Evolutionary conservation across 2,888 invertebrate genomes (phyloP).

Genomic region (Drosophila colorata): DNA sequence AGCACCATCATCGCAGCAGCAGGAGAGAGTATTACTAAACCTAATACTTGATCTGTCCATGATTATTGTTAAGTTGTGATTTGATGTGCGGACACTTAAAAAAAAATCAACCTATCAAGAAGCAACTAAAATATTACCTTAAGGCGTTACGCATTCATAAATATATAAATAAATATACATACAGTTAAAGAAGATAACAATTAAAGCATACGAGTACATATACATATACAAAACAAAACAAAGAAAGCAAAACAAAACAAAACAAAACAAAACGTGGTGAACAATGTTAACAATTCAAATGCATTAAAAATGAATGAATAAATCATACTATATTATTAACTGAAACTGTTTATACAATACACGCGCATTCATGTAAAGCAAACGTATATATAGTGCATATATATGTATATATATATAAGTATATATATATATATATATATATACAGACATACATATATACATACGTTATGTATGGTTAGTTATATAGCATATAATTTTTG

Average conservation of each 20-base stretch:
- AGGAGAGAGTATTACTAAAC: slow-evolving; percentile 28
- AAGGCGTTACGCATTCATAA: slow-evolving; percentile 75
- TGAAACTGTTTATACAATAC: slow-evolving; percentile 69
- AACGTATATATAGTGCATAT: slow-evolving; percentile 24
- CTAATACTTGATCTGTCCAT: slow-evolving; percentile 27
- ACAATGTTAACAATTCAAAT: slow-evolving; percentile 80
- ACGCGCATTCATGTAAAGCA: slow-evolving; percentile 49
- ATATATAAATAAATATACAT: slow-evolving; percentile 37
- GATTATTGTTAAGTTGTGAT: slow-evolving; percentile 9
- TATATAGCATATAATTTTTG: slow-evolving; percentile 76
- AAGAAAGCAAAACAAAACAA: slow-evolving; percentile 3
- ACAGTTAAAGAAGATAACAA: slow-evolving; percentile 44
- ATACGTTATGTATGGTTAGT: slow-evolving; percentile 68
- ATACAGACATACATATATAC: slow-evolving; percentile 39
- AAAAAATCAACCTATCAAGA: slow-evolving; percentile 64
- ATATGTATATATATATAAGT: slow-evolving; percentile 39
- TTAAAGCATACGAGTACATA: slow-evolving; percentile 54
- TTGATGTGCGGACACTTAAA: slow-evolving; percentile 32
- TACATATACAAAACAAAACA: slow-evolving; percentile 51
- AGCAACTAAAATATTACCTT: slow-evolving; percentile 77
- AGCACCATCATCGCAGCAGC: slow-evolving; percentile 6
- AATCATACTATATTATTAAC: slow-evolving; percentile 66
- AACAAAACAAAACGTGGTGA: slow-evolving; percentile 67
- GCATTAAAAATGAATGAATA: slow-evolving; percentile 71
- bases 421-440: slow-evolving; percentile 36